Percentiles rank a stretch among this genome's conserved stretches.
These are phyloP conservation scores for Drosophila lowei DNA, from an alignment of 1,140 invertebrate genomes.

Conservation along the genomic window DNA sequence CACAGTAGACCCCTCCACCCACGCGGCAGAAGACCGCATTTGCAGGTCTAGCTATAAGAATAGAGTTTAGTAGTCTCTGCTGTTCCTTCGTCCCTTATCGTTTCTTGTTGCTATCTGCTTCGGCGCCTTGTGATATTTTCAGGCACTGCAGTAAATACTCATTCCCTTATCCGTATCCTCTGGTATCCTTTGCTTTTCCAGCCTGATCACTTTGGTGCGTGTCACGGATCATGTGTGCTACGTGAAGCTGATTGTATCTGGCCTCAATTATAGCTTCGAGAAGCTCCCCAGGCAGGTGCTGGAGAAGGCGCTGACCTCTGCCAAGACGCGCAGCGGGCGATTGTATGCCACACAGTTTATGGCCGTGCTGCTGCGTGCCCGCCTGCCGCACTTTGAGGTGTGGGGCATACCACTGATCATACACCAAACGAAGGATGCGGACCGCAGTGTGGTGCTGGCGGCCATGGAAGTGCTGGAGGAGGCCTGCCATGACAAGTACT, in stretches of 20 bases:
- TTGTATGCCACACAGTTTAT: constrained; percentile 96
- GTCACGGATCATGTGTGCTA: constrained; percentile 95
- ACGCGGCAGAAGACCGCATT: no score
- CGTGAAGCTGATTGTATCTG: constrained; percentile 95
- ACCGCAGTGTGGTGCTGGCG: constrained; percentile 88
- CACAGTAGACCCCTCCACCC: no score
- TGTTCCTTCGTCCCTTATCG: no score
- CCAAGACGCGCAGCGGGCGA: constrained; percentile 87
- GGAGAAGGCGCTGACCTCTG: constrained; percentile 86
- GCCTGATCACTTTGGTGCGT: constrained; percentile 91
- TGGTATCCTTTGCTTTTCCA: constrained; percentile 68
- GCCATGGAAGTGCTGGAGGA: constrained; percentile 95
- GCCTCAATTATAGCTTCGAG: constrained; percentile 92
- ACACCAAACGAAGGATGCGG: constrained; percentile 91
- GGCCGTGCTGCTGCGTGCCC: constrained; percentile 91
- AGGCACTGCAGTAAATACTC: no score
- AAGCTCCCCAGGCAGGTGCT: constrained; percentile 89
- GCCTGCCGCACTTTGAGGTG: constrained; percentile 86
- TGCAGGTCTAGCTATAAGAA: no score
- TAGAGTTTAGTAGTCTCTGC: no score
- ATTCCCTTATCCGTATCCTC: neutral
- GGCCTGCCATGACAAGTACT: constrained; percentile 92
- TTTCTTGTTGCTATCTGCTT: no score
- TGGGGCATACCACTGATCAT: constrained; percentile 94
- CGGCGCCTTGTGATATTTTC: no score